Evolutionary conservation across 2,113 vertebrate species (phyloP).

Genomic region (Uropsilus gracilis): DNA sequence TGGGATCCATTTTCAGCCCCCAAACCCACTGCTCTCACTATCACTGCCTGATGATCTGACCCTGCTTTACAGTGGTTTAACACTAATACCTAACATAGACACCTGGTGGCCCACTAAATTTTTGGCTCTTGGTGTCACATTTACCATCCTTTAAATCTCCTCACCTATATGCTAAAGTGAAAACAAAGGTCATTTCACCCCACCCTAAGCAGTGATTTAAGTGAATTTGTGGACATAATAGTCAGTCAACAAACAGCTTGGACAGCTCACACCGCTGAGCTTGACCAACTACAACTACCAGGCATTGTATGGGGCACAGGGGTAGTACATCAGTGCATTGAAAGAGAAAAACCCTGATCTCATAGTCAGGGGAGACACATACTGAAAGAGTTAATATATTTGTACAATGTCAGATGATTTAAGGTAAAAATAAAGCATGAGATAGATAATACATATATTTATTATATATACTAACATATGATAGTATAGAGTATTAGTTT

Average conservation of each 20-base stretch:
- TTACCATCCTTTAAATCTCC: not conserved
- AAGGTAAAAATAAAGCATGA: not conserved
- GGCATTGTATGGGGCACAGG: not conserved
- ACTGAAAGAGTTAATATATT: not conserved
- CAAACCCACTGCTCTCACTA: not conserved
- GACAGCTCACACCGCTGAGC: no score
- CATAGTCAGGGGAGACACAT: not conserved
- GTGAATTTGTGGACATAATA: not conserved
- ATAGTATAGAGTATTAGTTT: no score
- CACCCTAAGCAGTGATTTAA: not conserved
- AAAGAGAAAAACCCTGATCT: not conserved
- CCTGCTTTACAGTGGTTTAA: not conserved
- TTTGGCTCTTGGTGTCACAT: not conserved
- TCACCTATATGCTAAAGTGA: not conserved
- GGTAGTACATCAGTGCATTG: no score
- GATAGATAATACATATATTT: no score
- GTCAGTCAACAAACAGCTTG: not conserved
- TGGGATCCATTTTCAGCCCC: not conserved
- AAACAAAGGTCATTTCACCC: not conserved
- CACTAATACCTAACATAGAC: not conserved
- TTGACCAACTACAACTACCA: no score
- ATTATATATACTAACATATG: no score
- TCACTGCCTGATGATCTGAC: not conserved
- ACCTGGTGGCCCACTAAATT: not conserved
- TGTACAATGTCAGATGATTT: not conserved